Evolutionary conservation across 2,888 invertebrate species (phyloP).

Genomic region (Limnephilus marmoratus): DNA sequence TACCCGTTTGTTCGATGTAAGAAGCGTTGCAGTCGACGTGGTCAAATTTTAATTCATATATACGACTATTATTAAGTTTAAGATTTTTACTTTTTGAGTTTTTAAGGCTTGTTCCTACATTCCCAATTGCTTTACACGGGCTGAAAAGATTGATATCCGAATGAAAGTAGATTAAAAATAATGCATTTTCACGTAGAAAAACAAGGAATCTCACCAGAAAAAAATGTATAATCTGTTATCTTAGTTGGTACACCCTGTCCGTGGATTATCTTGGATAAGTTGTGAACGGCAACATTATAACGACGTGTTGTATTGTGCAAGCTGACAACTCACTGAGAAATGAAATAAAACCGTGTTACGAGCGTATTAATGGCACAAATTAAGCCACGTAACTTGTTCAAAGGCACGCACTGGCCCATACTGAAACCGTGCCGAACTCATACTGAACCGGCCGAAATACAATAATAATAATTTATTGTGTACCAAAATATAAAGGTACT

Average conservation of each 20-base stretch:
- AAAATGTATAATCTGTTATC: too few relatives aligned
- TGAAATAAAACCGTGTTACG: constrained; percentile 30
- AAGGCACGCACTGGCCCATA: constrained; percentile 34
- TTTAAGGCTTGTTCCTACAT: too few relatives aligned
- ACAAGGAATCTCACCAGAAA: too few relatives aligned
- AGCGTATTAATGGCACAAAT: constrained; percentile 31
- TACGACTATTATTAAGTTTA: too few relatives aligned
- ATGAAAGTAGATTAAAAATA: too few relatives aligned
- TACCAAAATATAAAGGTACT: not conserved
- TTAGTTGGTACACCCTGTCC: not conserved
- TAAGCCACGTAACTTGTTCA: constrained; percentile 39
- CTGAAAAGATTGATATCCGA: too few relatives aligned
- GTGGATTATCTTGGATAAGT: not conserved
- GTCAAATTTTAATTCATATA: too few relatives aligned
- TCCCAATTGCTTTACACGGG: too few relatives aligned
- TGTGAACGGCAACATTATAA: not conserved
- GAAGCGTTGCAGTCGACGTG: too few relatives aligned
- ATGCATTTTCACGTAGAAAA: too few relatives aligned
- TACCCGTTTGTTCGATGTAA: too few relatives aligned
- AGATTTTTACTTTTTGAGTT: too few relatives aligned
- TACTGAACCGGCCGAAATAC: not conserved
- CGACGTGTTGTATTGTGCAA: constrained; percentile 10
- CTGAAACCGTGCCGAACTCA: not conserved
- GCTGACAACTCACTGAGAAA: constrained; percentile 2
- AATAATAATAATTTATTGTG: not conserved